phyloP scores from a whole-genome alignment of 2,797 vertebrate genomes.

The Galago senegalensis region DNA sequence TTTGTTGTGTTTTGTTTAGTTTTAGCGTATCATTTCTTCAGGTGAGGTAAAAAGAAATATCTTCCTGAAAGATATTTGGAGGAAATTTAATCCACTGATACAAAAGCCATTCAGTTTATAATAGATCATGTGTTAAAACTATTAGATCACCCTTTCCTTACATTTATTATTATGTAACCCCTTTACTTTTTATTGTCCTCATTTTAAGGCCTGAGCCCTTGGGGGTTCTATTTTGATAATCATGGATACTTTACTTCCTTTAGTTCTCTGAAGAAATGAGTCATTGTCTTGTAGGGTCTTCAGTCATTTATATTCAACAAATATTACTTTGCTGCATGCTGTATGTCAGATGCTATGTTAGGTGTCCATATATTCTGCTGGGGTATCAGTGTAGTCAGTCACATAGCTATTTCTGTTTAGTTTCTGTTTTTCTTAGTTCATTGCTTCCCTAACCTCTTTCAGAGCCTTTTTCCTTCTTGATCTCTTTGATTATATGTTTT shows the following conservation, averaged over 20 bases:
- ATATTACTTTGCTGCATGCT: not conserved
- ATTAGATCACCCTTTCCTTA: not conserved
- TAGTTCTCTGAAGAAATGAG: not conserved
- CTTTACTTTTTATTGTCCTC: not conserved
- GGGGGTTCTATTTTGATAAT: conserved; percentile 1
- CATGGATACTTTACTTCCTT: not conserved
- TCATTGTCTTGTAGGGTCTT: not conserved
- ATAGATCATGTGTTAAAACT: not conserved
- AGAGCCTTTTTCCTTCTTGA: not conserved
- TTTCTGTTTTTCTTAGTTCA: not conserved
- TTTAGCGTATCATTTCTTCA: conserved; percentile 20
- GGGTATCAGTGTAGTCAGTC: not conserved
- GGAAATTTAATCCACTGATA: conserved; percentile 45
- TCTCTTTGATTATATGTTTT: not conserved
- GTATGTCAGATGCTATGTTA: not conserved
- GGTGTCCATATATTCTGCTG: not conserved
- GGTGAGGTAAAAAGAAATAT: not conserved
- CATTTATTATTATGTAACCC: not conserved
- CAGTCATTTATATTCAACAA: not conserved
- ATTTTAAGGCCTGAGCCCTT: not conserved
- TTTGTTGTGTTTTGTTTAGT: not conserved
- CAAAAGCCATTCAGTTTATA: not conserved
- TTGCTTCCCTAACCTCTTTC: not conserved
- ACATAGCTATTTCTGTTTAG: not conserved
- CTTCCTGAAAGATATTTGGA: conserved; percentile 45